Conservation (phyloP, 2,113 vertebrate species). For the Casuarius casuarius region DNA sequence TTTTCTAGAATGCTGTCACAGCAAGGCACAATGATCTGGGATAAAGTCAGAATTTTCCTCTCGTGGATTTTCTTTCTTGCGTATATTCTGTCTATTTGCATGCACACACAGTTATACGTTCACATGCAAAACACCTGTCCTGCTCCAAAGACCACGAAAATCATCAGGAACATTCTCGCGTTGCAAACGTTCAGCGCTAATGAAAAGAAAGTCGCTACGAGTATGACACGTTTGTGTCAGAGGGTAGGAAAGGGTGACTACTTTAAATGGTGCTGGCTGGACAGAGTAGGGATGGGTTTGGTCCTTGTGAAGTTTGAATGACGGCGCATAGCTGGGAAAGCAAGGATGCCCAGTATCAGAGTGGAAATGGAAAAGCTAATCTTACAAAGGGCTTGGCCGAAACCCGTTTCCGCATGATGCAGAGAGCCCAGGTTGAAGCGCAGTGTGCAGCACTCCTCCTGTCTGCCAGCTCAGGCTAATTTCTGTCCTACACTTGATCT, state of each 20-base stretch:
- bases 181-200: background rate
- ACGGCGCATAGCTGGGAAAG: background rate
- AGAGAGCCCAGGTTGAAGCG: background rate
- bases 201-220: background rate
- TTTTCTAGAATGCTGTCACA: background rate
- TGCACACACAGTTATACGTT: background rate
- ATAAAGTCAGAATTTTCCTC: background rate
- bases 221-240: background rate
- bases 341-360: background rate
- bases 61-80: background rate
- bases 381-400: background rate
- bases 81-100: background rate
- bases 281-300: background rate
- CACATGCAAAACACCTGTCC: background rate
- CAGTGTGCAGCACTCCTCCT: background rate
- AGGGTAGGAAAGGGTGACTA: background rate
- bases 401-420: background rate
- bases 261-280: background rate
- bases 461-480: background rate
- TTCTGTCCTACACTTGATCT: background rate
- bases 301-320: background rate
- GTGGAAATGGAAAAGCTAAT: background rate
- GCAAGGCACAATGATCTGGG: background rate
- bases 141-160: background rate
- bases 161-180: background rate